Percentiles rank a stretch among this genome's conserved stretches.
Conservation (phyloP, 2,113 vertebrate genomes). For the Psittacara wagleri region DNA sequence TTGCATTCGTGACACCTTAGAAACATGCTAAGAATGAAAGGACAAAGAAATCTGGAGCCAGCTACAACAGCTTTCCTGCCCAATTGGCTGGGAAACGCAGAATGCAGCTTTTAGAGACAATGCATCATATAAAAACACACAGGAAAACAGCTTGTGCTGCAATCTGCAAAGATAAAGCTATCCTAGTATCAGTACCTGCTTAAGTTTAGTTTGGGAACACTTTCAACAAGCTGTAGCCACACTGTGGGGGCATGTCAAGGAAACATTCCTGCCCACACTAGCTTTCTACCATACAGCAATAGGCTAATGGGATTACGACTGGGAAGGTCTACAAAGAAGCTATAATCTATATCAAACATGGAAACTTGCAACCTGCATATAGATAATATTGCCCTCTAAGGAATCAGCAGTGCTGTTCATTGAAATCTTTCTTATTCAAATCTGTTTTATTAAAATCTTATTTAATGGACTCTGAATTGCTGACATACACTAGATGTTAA, state of each 20-base stretch:
- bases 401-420: not conserved
- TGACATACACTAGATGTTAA: not conserved
- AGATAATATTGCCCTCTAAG: not conserved
- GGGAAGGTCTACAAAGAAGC: not conserved
- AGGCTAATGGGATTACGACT: not conserved
- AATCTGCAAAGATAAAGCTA: not conserved
- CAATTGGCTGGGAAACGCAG: not conserved
- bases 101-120: not conserved
- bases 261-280: not conserved
- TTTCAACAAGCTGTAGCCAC: not conserved
- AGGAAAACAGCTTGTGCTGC: not conserved
- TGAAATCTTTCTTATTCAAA: not conserved
- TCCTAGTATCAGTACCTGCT: not conserved
- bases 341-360: not conserved
- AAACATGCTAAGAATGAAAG: not conserved
- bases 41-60: not conserved
- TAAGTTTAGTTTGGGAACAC: not conserved
- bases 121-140: rapidly evolving
- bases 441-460: not conserved
- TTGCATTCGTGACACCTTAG: not conserved
- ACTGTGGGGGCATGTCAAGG: not conserved
- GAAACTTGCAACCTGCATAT: not conserved
- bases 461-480: not conserved
- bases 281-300: not conserved
- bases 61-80: not conserved